Conservation (phyloP, 2,888 invertebrate genomes). For the Macrophya annulata region DNA sequence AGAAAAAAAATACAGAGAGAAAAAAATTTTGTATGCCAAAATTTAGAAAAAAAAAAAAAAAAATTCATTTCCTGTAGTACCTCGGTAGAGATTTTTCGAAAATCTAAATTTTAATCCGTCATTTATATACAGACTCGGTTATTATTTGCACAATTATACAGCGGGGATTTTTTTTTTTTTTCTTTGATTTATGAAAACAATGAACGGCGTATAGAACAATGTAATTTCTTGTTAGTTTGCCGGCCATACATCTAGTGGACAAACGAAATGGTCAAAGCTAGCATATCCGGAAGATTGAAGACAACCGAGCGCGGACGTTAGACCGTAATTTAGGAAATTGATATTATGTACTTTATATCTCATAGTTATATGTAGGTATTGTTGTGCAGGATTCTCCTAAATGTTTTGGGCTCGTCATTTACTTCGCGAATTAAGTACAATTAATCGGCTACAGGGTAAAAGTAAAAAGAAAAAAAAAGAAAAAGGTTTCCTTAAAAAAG, state of each 20-base stretch:
- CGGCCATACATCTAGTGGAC: constrained; percentile 51
- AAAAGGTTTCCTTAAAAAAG: too few species aligned
- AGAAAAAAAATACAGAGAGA: not conserved
- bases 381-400: not conserved
- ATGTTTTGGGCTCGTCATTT: not conserved
- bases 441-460: too few species aligned
- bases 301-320: not conserved
- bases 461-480: too few species aligned
- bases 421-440: too few species aligned
- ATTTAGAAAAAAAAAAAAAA: not conserved
- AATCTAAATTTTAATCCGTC: not conserved
- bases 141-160: not conserved
- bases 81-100: not conserved
- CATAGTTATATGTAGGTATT: not conserved
- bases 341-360: not conserved
- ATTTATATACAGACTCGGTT: not conserved
- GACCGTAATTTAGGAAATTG: constrained; percentile 40
- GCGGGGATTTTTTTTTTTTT: not conserved
- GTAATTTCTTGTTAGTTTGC: constrained; percentile 73
- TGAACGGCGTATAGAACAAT: constrained; percentile 60
- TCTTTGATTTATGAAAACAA: not conserved
- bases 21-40: not conserved
- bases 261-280: constrained; percentile 16
- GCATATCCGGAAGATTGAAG: constrained; percentile 58
- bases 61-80: not conserved